Conservation (phyloP, 2,888 invertebrate genomes). For the Onchidella celtica region DNA sequence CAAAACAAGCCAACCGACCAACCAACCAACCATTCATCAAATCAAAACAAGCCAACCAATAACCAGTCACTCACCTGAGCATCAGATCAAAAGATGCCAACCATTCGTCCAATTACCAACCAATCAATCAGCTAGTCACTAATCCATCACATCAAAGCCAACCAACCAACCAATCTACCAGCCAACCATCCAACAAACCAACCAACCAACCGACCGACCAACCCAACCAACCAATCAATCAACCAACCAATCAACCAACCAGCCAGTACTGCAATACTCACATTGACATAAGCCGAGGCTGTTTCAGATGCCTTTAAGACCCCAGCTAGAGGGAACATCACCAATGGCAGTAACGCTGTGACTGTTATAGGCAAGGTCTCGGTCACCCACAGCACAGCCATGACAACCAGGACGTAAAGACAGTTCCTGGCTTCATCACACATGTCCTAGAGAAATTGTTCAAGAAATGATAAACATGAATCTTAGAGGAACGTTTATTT, state of each 20-base stretch:
- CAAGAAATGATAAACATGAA: too few species aligned
- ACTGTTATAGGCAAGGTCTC: constrained; percentile 50
- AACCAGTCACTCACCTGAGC: too few species aligned
- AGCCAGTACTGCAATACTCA: neutral
- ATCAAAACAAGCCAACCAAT: too few species aligned
- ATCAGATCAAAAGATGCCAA: neutral
- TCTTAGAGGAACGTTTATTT: too few species aligned
- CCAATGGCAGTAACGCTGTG: constrained; percentile 48
- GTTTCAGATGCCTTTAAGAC: constrained; percentile 24
- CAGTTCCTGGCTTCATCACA: constrained; percentile 9
- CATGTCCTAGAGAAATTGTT: constrained; percentile 23
- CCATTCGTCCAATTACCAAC: neutral
- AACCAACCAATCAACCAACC: too few species aligned
- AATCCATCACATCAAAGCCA: neutral
- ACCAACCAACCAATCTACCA: neutral
- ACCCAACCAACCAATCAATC: neutral
- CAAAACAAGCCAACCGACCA: too few species aligned
- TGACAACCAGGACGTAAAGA: constrained; percentile 45
- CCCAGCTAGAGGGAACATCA: constrained; percentile 32
- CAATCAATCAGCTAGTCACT: neutral
- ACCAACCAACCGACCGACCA: neutral
- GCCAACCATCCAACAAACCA: neutral
- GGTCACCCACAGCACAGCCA: constrained; percentile 50
- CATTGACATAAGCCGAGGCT: constrained; percentile 1
- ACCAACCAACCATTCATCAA: too few species aligned